Evolutionary conservation across 2,797 vertebrate genomes (phyloP).

Genomic region (Pseudochaenichthys georgianus): DNA sequence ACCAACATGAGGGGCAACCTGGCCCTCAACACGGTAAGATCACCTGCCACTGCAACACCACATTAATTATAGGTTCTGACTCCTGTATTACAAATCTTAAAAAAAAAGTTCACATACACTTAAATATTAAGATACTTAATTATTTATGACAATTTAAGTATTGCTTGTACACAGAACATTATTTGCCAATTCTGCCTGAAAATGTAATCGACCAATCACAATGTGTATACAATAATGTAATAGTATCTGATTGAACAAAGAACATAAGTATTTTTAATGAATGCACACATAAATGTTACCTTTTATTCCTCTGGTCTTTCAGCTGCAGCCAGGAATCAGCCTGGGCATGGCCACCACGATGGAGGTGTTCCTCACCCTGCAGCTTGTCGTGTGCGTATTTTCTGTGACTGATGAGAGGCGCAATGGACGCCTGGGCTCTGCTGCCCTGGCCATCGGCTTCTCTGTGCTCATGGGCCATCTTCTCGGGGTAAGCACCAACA

Average conservation of each 20-base stretch:
- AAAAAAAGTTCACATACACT: not conserved
- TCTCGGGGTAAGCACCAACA: conserved; percentile 88
- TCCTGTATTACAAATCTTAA: not conserved
- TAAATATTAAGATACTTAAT: not conserved
- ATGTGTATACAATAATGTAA: not conserved
- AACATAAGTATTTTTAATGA: not conserved
- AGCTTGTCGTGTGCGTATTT: conserved; percentile 94
- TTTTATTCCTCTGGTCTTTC: conserved; percentile 9
- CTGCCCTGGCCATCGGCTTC: conserved; percentile 93
- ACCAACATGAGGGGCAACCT: conserved; percentile 91
- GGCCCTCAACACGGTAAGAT: conserved; percentile 92
- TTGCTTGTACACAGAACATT: not conserved
- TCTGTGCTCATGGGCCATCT: conserved; percentile 95
- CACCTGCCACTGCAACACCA: not conserved
- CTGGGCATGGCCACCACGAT: conserved; percentile 94
- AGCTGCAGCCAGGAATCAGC: conserved; percentile 94
- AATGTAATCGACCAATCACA: not conserved
- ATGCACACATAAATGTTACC: not conserved
- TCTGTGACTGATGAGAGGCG: conserved; percentile 94
- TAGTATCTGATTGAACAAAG: not conserved
- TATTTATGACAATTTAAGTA: not conserved
- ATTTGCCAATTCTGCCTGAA: not conserved
- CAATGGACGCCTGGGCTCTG: conserved; percentile 91
- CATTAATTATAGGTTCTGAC: not conserved
- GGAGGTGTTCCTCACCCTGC: conserved; percentile 95